phyloP scores from a whole-genome alignment of 2,888 invertebrate genomes.

The Sipha maydis region DNA sequence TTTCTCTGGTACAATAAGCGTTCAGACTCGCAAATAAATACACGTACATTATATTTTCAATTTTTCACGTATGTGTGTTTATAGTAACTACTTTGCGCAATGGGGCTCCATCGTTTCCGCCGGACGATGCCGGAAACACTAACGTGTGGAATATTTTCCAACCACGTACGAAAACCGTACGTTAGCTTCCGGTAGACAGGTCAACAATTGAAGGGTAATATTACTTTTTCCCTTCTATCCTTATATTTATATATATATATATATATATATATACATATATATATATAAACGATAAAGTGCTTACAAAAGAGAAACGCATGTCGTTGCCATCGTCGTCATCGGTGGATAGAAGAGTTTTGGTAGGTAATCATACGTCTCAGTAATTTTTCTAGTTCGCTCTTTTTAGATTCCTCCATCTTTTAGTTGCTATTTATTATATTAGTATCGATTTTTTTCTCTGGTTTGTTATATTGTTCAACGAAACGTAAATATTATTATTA shows the following conservation, averaged over 20 bases:
- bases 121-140: constrained; percentile 44
- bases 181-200: constrained; percentile 46
- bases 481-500: not conserved
- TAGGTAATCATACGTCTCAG: constrained; percentile 57
- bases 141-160: constrained; percentile 43
- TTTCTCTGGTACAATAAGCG: not conserved
- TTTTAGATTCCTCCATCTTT: not conserved
- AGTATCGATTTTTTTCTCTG: not conserved
- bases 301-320: constrained; percentile 42
- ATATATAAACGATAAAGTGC: not conserved
- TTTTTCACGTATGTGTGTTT: constrained; percentile 4
- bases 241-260: not conserved
- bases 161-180: constrained; percentile 28
- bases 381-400: constrained; percentile 37
- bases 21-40: not conserved
- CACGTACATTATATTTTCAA: constrained; percentile 39
- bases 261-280: no score
- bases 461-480: not conserved
- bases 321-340: not conserved
- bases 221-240: constrained; percentile 1
- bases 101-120: constrained; percentile 5
- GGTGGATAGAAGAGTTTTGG: constrained; percentile 16
- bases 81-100: constrained; percentile 42
- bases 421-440: not conserved
- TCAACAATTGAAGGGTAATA: constrained; percentile 49